phyloP scores from a whole-genome alignment of 2,888 invertebrate species.

The Drepana falcataria region DNA sequence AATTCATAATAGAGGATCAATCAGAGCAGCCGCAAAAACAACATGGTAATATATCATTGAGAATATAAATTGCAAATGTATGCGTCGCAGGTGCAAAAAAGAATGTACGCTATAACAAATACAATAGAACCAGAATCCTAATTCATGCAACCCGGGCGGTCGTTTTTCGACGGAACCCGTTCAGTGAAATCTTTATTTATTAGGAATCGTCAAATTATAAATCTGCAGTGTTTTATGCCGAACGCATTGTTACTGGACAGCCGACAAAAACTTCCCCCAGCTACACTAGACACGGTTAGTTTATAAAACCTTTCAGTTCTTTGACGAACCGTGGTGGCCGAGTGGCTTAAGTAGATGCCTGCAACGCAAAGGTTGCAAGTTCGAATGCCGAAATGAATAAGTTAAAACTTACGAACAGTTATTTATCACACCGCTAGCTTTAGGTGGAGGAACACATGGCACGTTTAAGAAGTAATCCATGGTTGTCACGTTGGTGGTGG shows the following conservation, averaged over 20 bases:
- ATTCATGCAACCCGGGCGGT: conserved; percentile 71
- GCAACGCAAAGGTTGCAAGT: too few relatives aligned
- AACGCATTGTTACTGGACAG: conserved; percentile 50
- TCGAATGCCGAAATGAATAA: too few relatives aligned
- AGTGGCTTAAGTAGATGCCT: too few relatives aligned
- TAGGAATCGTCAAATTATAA: conserved; percentile 71
- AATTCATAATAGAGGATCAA: conserved; percentile 2
- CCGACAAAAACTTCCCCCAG: conserved; percentile 34
- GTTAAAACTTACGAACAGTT: too few relatives aligned
- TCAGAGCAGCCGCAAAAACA: conserved; percentile 22
- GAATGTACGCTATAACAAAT: conserved; percentile 63
- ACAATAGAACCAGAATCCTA: conserved; percentile 69
- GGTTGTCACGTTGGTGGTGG: too few relatives aligned
- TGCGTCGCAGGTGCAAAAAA: conserved; percentile 70
- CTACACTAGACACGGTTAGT: background rate
- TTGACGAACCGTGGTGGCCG: too few relatives aligned
- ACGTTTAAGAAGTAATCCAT: too few relatives aligned
- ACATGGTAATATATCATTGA: conserved; percentile 24
- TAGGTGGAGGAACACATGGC: too few relatives aligned
- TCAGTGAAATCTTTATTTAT: conserved; percentile 76
- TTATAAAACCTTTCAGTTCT: background rate
- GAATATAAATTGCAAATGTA: conserved; percentile 65
- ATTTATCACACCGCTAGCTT: too few relatives aligned
- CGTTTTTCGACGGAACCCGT: conserved; percentile 60
- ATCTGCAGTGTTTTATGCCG: conserved; percentile 57